Conservation (phyloP, 2,113 vertebrate genomes). For the Salvator merianae region DNA sequence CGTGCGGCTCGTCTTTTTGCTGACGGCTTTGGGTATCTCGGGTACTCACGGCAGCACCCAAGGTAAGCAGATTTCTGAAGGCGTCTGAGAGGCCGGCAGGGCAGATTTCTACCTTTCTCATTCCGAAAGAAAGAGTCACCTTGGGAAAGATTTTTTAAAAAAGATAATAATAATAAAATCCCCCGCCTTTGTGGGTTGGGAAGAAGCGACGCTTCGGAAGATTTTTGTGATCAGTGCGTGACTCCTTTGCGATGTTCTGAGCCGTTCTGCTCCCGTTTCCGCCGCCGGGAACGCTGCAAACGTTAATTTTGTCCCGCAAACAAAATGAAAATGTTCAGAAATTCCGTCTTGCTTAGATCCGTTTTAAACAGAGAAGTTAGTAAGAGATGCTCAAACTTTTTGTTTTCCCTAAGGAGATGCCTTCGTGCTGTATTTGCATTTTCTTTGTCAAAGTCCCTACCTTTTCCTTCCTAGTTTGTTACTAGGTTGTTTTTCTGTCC, state of each 20-base stretch:
- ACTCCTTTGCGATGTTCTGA: too few relatives aligned
- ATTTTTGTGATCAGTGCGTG: too few relatives aligned
- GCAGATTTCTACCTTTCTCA: not conserved
- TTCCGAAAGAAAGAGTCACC: not conserved
- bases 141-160: not conserved
- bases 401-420: not conserved
- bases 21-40: not conserved
- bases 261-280: not conserved
- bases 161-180: too few relatives aligned
- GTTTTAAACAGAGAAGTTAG: not conserved
- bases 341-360: too few relatives aligned
- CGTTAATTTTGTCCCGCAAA: too few relatives aligned
- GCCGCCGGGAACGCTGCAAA: too few relatives aligned
- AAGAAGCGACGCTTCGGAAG: too few relatives aligned
- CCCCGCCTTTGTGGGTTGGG: too few relatives aligned
- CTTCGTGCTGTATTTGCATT: not conserved
- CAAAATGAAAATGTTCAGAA: too few relatives aligned
- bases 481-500: not conserved
- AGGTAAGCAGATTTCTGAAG: constrained; percentile 44
- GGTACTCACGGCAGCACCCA: not conserved
- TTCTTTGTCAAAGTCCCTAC: not conserved
- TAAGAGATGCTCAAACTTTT: not conserved
- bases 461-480: not conserved
- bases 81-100: not conserved
- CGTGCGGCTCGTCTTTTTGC: not conserved